Conservation (phyloP, 2,113 vertebrate genomes). For the Hemichromis elongatus region DNA sequence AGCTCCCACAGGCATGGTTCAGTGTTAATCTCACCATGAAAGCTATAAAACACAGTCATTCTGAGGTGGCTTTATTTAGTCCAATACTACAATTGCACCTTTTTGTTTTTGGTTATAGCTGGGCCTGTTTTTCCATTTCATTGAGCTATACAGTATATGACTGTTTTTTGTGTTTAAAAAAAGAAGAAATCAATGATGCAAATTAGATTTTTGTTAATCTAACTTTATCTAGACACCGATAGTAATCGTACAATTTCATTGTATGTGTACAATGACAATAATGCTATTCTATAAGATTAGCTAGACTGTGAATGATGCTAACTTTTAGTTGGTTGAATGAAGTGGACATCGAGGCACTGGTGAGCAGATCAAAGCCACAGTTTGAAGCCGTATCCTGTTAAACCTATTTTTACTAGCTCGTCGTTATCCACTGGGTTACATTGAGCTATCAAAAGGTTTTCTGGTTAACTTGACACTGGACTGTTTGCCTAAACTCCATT, state of each 20-base stretch:
- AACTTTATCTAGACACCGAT: neutral
- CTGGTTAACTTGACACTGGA: neutral
- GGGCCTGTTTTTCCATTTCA: neutral
- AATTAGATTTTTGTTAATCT: neutral
- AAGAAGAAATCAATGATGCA: neutral
- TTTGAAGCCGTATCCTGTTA: neutral
- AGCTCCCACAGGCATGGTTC: neutral
- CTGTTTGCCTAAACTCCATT: neutral
- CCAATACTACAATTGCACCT: neutral
- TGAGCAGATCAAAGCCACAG: too few species aligned
- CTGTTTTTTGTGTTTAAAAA: neutral
- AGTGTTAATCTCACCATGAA: slow-evolving; percentile 37
- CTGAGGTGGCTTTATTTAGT: neutral
- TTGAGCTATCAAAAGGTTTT: neutral
- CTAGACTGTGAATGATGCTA: neutral
- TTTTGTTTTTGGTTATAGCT: neutral
- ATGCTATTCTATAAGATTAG: neutral
- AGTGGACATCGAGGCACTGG: neutral
- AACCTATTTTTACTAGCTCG: neutral
- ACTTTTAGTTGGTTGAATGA: neutral
- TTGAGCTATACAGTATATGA: neutral
- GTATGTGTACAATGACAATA: neutral
- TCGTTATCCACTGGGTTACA: neutral
- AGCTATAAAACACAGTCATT: slow-evolving; percentile 9
- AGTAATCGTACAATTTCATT: neutral